A percentile compares a stretch with the other conserved stretches of the same genome.
These are phyloP conservation scores for Rhopalosiphum nymphaeae DNA, from an alignment of 2,888 invertebrate species.

Conservation along the genomic window DNA sequence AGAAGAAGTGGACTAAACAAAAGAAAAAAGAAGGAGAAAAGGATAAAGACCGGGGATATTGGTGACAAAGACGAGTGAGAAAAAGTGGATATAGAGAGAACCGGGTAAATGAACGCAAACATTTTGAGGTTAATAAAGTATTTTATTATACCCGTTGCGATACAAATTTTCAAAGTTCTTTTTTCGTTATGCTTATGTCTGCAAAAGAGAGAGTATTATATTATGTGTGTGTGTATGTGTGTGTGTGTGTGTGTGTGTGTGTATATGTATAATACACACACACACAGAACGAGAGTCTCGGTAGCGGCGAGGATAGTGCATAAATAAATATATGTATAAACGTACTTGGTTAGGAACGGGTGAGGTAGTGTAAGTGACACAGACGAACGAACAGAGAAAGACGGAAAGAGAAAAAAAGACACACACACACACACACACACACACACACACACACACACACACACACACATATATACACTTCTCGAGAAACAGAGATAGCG, in stretches of 20 bases:
- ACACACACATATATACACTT: background rate
- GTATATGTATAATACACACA: no score
- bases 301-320: background rate
- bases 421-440: background rate
- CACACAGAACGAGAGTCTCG: background rate
- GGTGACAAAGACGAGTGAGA: background rate
- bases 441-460: background rate
- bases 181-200: constrained; percentile 34
- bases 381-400: background rate
- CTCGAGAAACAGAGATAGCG: background rate
- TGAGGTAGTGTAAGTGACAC: background rate
- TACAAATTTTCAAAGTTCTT: constrained; percentile 57
- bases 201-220: background rate
- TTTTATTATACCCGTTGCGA: constrained; percentile 49
- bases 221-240: background rate
- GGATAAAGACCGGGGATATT: background rate
- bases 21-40: background rate
- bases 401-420: background rate
- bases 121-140: constrained; percentile 63
- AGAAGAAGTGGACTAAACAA: background rate
- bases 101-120: constrained; percentile 33
- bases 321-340: background rate
- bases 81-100: background rate
- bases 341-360: background rate
- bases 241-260: no score